Base-by-base conservation (phyloP, 2,888 invertebrate genomes). In the Pilophorus perplexus region DNA sequence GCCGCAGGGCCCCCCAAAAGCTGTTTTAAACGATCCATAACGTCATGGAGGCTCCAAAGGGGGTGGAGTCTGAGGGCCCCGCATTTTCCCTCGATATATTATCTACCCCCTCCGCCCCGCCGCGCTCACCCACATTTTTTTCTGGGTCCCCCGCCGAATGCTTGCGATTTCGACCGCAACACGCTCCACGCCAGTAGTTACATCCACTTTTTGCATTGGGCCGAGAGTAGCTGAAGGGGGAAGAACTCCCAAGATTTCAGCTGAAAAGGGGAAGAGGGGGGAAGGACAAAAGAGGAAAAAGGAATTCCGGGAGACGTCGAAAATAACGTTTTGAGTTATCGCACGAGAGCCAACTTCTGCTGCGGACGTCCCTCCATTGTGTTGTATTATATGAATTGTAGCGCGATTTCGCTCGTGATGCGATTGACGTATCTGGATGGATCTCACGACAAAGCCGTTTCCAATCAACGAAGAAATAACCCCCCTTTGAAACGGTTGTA, bases 1-100 rank as follows among this genome's bases (percentile, higher is more conserved):
- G n/a, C 40, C 23, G 22, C 25, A 23, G 42, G 42, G 25, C 59
- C 25, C n/a, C n/a, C n/a, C n/a, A n/a, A 23, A 42, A 59, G 42
- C 59, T 42, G 59, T 42, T 57, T 57, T 40, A 57, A 57, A 57
- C 57, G 57, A 38, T 59, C 23, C 59, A 59, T 40, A 25, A 42
- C 33, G 59, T n/a, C n/a, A n/a, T n/a, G 42, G 33, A 8, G 33
- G 33, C n/a, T n/a, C n/a, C 6, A 33, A 12, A 33, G 33, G 33
- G 33, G 12, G 33, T 6, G 33, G 33, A 33, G 33, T 6, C 12
- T 33, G n/a, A n/a, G n/a, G n/a, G n/a, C 12, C 33, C 33, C 33
- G 33, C 33, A 12, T 48, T 48, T 48, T 48, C 48, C 48, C 48
- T 48, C n/a, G 20, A 48, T 48, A 48, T 48, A 48, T 48, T 48